A percentile compares a stretch with the other conserved stretches of the same genome.
Conservation (phyloP, 1,140 invertebrate species). For the Drosophila prosaltans region DNA sequence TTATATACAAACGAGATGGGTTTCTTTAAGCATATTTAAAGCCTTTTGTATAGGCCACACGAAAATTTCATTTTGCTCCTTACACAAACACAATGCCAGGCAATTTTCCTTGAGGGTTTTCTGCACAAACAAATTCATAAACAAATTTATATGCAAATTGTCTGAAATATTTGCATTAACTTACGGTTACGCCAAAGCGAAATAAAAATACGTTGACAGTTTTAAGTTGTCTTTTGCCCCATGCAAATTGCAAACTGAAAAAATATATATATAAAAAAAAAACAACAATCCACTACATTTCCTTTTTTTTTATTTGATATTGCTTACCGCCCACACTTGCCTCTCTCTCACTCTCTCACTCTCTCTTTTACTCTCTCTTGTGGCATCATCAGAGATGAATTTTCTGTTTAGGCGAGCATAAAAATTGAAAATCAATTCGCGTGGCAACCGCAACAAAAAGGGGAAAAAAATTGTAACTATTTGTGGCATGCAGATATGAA, state of each 20-base stretch:
- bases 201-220: conserved; percentile 7
- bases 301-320: background rate
- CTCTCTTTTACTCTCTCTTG: background rate
- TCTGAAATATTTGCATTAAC: conserved; percentile 29
- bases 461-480: background rate
- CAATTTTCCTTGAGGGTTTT: conserved; percentile 28
- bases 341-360: background rate
- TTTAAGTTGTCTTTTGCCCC: conserved; percentile 7
- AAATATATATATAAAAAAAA: background rate
- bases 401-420: conserved; percentile 60
- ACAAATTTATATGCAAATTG: conserved; percentile 49
- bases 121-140: conserved; percentile 39
- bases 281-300: background rate
- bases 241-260: conserved; percentile 33
- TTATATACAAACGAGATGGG: background rate
- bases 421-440: conserved; percentile 61
- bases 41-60: background rate
- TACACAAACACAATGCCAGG: conserved; percentile 26
- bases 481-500: background rate
- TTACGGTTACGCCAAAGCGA: background rate
- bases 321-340: background rate
- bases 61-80: conserved; percentile 4
- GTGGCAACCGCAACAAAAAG: conserved; percentile 28
- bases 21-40: conserved; percentile 16
- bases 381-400: conserved; percentile 41